These are phyloP conservation scores for Lepidurus apus DNA, from an alignment of 1,140 invertebrate genomes.

Conservation along the genomic window DNA sequence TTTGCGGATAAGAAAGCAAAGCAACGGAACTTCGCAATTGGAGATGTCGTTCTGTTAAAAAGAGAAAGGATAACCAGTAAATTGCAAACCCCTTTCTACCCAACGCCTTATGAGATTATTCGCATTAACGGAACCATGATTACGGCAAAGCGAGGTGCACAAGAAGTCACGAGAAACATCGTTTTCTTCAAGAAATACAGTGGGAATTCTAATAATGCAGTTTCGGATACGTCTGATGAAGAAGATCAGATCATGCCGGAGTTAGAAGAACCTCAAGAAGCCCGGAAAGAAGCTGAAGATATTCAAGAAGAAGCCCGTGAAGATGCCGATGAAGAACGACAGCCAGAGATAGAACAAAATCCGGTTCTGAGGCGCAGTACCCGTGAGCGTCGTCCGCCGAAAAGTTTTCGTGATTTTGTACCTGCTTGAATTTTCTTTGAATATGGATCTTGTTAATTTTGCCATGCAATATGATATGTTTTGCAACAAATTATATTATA, in stretches of 20 bases:
- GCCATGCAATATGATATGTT: background rate
- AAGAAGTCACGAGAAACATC: no score
- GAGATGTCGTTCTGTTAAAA: background rate
- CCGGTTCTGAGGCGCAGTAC: background rate
- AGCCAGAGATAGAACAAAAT: no score
- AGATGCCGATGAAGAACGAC: no score
- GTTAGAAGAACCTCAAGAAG: no score
- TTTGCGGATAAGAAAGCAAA: background rate
- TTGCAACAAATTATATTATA: background rate
- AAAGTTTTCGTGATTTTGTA: background rate
- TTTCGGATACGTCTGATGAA: background rate
- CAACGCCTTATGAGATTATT: background rate
- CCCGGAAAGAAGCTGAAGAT: no score
- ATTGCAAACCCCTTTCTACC: background rate
- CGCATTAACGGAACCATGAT: slow-evolving; percentile 25
- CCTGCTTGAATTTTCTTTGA: background rate
- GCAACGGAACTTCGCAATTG: background rate
- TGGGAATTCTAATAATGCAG: background rate
- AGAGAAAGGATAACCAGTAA: slow-evolving; percentile 7
- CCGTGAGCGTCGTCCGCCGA: background rate
- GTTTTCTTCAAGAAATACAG: slow-evolving; percentile 22
- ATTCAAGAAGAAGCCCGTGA: no score
- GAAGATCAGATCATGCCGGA: background rate
- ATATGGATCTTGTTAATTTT: background rate
- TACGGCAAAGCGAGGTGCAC: background rate